These are phyloP conservation scores for Hippocampus guttulatus DNA, from an alignment of 2,113 vertebrate genomes.

Conservation along the genomic window DNA sequence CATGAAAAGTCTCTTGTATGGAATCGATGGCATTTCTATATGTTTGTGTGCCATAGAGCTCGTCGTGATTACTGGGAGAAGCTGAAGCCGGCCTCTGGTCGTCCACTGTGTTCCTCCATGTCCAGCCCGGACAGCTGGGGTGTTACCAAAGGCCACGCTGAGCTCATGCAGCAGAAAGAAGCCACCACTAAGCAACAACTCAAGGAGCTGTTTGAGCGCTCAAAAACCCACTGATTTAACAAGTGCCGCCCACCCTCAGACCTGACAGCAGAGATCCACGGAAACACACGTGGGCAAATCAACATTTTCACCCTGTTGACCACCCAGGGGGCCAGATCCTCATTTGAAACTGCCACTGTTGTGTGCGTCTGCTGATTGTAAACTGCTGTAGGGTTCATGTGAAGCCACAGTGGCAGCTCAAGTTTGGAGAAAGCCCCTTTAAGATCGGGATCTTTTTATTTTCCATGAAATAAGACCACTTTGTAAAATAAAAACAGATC, in stretches of 20 bases:
- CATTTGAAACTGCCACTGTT: slow-evolving; percentile 20
- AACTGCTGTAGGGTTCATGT: slow-evolving; percentile 5
- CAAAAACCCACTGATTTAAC: slow-evolving; percentile 53
- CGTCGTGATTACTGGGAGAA: slow-evolving; percentile 87
- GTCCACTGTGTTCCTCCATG: slow-evolving; percentile 80
- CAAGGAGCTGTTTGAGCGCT: slow-evolving; percentile 57
- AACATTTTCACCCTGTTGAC: background rate
- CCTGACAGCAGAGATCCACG: background rate
- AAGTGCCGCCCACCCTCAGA: background rate
- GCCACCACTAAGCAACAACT: slow-evolving; percentile 75
- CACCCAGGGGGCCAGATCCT: slow-evolving; percentile 9
- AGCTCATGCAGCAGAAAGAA: slow-evolving; percentile 90
- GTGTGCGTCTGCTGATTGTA: slow-evolving; percentile 17
- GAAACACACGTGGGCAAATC: slow-evolving; percentile 11
- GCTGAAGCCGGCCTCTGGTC: slow-evolving; percentile 83
- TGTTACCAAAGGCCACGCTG: slow-evolving; percentile 81
- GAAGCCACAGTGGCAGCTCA: slow-evolving; percentile 16
- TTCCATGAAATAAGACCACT: slow-evolving; percentile 39
- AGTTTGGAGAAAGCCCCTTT: slow-evolving; percentile 10
- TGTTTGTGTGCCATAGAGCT: slow-evolving; percentile 67
- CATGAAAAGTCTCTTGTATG: background rate
- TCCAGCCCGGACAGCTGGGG: slow-evolving; percentile 83
- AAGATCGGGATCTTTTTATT: slow-evolving; percentile 30
- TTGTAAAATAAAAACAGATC: slow-evolving; percentile 46
- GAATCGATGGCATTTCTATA: background rate